Conservation (phyloP, 1,140 invertebrate species). For the Physella acuta region DNA sequence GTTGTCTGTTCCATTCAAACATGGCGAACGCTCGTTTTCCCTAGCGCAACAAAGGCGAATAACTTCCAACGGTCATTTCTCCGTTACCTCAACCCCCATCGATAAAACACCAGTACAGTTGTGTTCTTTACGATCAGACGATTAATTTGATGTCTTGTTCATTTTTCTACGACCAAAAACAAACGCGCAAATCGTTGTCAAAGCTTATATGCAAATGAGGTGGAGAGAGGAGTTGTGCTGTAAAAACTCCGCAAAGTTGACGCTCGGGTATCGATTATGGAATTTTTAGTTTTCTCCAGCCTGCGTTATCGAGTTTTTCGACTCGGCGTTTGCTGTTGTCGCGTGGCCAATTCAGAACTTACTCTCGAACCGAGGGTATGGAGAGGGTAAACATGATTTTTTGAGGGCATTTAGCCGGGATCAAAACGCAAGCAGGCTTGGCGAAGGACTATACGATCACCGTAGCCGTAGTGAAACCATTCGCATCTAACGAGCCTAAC, state of each 20-base stretch:
- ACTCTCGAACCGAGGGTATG: no score
- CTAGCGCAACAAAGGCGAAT: not conserved
- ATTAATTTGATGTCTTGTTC: not conserved
- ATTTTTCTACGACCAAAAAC: not conserved
- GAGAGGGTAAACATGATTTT: not conserved
- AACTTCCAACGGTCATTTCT: not conserved
- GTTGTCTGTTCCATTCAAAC: not conserved
- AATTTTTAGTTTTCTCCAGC: not conserved
- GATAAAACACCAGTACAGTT: not conserved
- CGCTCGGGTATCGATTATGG: not conserved
- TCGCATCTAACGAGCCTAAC: no score
- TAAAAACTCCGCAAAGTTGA: conserved; percentile 13
- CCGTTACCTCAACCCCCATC: not conserved
- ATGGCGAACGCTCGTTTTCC: not conserved
- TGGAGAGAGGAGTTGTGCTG: conserved; percentile 1
- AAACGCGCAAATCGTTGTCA: conserved; percentile 3
- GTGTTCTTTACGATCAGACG: not conserved
- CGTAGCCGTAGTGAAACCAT: no score
- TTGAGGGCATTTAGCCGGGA: no score
- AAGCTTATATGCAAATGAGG: conserved; percentile 21
- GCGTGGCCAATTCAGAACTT: not conserved
- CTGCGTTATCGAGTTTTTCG: conserved; percentile 4
- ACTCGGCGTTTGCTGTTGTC: not conserved
- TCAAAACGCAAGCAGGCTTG: no score
- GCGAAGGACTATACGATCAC: no score